Evolutionary conservation across 2,113 vertebrate genomes (phyloP).

Genomic region (Xyliphius kryptos): DNA sequence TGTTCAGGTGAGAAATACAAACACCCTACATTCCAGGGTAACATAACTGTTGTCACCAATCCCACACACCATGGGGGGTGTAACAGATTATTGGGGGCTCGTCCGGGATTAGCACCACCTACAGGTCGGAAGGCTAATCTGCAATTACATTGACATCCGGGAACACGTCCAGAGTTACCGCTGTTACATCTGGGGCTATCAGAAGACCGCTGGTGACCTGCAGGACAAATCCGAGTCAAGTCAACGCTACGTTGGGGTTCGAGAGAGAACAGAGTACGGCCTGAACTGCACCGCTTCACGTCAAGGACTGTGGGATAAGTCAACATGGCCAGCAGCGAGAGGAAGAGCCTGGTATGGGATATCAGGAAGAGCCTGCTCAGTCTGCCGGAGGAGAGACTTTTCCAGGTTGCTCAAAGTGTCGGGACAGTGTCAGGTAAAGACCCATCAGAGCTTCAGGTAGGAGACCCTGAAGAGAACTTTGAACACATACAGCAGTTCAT

Average conservation of each 20-base stretch:
- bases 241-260: not conserved
- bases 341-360: constrained; percentile 26
- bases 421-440: constrained; percentile 14
- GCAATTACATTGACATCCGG: not conserved
- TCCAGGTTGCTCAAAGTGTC: not conserved
- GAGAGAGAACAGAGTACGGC: not conserved
- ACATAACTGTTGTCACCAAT: too few relatives aligned
- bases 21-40: too few relatives aligned
- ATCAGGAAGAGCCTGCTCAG: constrained; percentile 27
- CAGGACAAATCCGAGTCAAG: not conserved
- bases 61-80: not conserved
- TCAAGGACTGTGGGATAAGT: not conserved
- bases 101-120: not conserved
- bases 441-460: not conserved
- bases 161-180: too few relatives aligned
- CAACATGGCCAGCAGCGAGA: constrained; percentile 1
- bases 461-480: constrained; percentile 7
- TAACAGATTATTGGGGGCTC: constrained; percentile 16
- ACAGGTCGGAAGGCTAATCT: not conserved
- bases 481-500: constrained; percentile 5
- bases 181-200: not conserved
- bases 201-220: not conserved
- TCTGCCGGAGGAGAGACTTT: constrained; percentile 16
- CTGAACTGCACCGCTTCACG: too few relatives aligned
- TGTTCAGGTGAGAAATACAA: too few relatives aligned